phyloP scores from a whole-genome alignment of 2,113 vertebrate species.

The Acanthisitta chloris region DNA sequence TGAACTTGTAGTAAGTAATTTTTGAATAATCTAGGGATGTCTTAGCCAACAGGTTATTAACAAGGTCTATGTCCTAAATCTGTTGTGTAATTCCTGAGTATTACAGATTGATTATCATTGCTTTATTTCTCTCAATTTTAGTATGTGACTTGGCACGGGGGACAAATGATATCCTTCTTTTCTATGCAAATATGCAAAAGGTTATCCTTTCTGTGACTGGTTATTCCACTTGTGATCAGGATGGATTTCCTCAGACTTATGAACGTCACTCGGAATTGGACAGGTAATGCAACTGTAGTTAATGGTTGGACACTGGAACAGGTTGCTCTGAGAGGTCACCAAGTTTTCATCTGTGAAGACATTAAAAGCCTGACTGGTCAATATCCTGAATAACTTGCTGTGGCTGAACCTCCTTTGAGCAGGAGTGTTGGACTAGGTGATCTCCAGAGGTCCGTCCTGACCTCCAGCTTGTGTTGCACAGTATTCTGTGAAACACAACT shows the following conservation, averaged over 20 bases:
- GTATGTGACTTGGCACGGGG: constrained; percentile 84
- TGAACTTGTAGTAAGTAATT: background rate
- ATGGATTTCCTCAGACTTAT: constrained; percentile 45
- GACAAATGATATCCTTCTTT: constrained; percentile 83
- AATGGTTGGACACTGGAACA: background rate
- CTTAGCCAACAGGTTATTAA: background rate
- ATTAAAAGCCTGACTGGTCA: background rate
- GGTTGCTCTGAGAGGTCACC: background rate
- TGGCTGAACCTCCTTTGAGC: background rate
- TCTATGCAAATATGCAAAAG: constrained; percentile 87
- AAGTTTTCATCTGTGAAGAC: background rate
- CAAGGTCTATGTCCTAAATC: background rate
- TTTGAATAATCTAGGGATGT: background rate
- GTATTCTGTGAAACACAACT: background rate
- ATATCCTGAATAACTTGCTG: background rate
- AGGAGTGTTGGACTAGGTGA: background rate
- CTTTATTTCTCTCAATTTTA: constrained; percentile 38
- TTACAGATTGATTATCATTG: background rate
- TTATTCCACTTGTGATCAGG: background rate
- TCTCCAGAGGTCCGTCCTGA: background rate
- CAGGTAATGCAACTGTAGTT: constrained; percentile 72
- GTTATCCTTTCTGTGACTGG: constrained; percentile 82
- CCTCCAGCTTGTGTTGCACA: background rate
- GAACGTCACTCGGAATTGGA: constrained; percentile 23
- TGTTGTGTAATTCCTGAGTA: background rate